Evolutionary conservation across 2,113 vertebrate genomes (phyloP).

Genomic region (Catagonus wagneri): DNA sequence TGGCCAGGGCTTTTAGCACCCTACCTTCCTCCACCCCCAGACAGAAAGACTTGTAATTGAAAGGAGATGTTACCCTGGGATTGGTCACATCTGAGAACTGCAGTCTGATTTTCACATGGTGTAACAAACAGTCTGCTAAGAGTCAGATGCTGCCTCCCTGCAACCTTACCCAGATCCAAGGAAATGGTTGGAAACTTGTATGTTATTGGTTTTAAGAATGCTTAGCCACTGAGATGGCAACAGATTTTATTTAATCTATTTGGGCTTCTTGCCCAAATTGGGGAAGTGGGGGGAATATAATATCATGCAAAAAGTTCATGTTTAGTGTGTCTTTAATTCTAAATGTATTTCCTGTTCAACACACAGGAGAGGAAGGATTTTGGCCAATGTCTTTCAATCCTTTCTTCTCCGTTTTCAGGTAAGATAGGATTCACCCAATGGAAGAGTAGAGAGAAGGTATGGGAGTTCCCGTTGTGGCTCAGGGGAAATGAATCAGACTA

Average conservation of each 20-base stretch:
- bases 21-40: not conserved
- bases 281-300: not conserved
- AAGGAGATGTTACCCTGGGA: not conserved
- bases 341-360: constrained; percentile 21
- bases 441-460: not conserved
- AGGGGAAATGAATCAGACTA: no score
- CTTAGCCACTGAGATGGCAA: not conserved
- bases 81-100: not conserved
- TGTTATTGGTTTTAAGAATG: constrained; percentile 6
- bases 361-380: not conserved
- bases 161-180: not conserved
- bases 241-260: not conserved
- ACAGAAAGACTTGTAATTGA: not conserved
- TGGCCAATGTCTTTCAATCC: not conserved
- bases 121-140: not conserved
- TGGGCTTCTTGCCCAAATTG: not conserved
- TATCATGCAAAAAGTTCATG: not conserved
- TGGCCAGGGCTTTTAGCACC: not conserved
- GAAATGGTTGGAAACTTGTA: not conserved
- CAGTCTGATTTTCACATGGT: not conserved
- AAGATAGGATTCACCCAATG: not conserved
- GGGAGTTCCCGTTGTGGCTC: no score
- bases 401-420: not conserved
- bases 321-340: not conserved
- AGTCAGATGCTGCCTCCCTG: not conserved